Percentiles rank a stretch among this genome's conserved stretches.
phyloP scores from a whole-genome alignment of 2,113 vertebrate species.

The Spizaetus ornatus region DNA sequence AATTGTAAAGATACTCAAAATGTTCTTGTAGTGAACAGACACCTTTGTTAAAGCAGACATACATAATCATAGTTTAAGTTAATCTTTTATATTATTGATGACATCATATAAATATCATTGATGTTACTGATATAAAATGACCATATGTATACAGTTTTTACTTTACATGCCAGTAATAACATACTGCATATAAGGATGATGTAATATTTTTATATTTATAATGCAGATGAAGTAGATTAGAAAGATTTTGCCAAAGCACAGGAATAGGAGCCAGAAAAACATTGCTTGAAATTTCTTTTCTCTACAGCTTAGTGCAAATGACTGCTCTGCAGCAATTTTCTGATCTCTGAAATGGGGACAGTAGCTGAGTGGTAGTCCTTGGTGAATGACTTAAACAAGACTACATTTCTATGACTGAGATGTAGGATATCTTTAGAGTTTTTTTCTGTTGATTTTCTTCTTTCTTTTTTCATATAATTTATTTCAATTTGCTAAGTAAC shows the following conservation, averaged over 20 bases:
- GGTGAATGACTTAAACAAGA: background rate
- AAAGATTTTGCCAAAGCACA: background rate
- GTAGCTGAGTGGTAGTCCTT: background rate
- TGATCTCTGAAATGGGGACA: background rate
- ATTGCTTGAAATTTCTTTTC: background rate
- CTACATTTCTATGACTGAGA: background rate
- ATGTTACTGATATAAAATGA: background rate
- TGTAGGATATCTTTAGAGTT: background rate
- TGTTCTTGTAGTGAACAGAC: background rate
- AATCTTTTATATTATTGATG: background rate
- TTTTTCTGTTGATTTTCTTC: background rate
- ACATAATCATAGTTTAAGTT: background rate
- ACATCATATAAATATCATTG: background rate
- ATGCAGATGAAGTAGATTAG: background rate
- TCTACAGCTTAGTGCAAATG: background rate
- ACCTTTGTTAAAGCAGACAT: background rate
- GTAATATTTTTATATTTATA: background rate
- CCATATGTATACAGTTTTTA: background rate
- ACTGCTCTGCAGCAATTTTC: background rate
- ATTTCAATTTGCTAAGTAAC: slow-evolving; percentile 6
- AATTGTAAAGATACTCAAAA: background rate
- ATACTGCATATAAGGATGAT: background rate
- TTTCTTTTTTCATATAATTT: background rate
- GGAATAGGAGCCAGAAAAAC: background rate
- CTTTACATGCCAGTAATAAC: background rate